Evolutionary conservation across 1,140 invertebrate genomes (phyloP), one percentile per base, ranked within the genome.

Genomic region (Meloidogyne hapla): DNA sequence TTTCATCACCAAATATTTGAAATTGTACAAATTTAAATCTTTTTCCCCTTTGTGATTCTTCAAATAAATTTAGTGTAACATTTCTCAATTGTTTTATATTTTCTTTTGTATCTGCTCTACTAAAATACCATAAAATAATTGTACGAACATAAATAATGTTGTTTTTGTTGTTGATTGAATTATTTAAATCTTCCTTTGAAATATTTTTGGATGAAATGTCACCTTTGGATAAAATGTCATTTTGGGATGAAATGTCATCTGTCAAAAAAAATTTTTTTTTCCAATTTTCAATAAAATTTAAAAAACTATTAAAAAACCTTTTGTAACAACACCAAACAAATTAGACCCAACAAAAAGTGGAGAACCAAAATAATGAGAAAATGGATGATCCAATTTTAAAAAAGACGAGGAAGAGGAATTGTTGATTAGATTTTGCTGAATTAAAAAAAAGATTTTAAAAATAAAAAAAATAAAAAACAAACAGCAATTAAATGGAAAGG

Each of bases 401-500:
- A 70, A 68, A n/a, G 77, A 75, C 13, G 81, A 42, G 13, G 65
- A 73, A 69, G 48, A 28, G 15, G 77, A 42, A 26, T 80, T 77
- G 15, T 75, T 40, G 21, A 69, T 72, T 68, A 79, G 8, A 64
- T 63, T 33, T 21, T 26, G 28, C 64, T 73, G 3, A 38, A 63
- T 21, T 33, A 21, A 74, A 61, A 12, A 79, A 74, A 38, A 67
- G 18, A 81, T 63, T 68, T 82, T 66, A 73, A 75, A 61, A 62
- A 67, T 45, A 8, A 63, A 25, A 26, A n/a, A 38, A 18, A 66
- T 18, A 26, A 70, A 48, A 48, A 21, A 77, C 74, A 42, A 68
- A 85, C 84, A 70, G 77, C 68, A 28, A 85, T 78, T 40, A 82
- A 42, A 70, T 86, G 84, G 73, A 85, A 85, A 26, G 84, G 83